Percentiles rank a stretch among this genome's conserved stretches.
Conservation (phyloP, 2,113 vertebrate species). For the Lethenteron camtschaticum region DNA sequence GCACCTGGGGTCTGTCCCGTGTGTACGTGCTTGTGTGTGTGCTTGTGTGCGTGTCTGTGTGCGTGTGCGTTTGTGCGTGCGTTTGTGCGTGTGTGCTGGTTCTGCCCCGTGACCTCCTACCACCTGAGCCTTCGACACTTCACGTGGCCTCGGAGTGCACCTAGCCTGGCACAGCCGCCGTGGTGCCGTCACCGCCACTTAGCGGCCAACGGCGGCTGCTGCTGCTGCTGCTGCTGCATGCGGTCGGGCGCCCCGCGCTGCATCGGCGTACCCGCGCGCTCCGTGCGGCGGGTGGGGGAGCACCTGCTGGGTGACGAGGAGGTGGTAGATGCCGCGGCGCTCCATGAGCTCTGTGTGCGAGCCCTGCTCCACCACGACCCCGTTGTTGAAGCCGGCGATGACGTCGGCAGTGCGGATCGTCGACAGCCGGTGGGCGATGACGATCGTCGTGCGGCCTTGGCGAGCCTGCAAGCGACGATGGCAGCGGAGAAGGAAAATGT, state of each 20-base stretch:
- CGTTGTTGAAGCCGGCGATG: slow-evolving; percentile 28
- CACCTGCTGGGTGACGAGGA: slow-evolving; percentile 36
- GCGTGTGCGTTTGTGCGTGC: too few relatives aligned
- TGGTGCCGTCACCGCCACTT: too few relatives aligned
- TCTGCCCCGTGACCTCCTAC: too few relatives aligned
- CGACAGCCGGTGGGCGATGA: slow-evolving; percentile 35
- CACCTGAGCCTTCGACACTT: too few relatives aligned
- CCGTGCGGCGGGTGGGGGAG: background rate
- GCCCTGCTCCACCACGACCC: slow-evolving; percentile 26
- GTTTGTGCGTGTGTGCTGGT: too few relatives aligned
- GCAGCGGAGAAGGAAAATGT: too few relatives aligned
- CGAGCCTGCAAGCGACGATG: slow-evolving; percentile 19
- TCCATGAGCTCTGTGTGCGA: slow-evolving; percentile 30
- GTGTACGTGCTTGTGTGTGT: too few relatives aligned
- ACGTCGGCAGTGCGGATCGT: slow-evolving; percentile 31
- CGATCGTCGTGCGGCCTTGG: slow-evolving; percentile 32
- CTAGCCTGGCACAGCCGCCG: too few relatives aligned
- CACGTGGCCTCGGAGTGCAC: too few relatives aligned
- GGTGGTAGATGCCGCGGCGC: slow-evolving; percentile 29
- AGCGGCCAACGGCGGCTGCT: too few relatives aligned
- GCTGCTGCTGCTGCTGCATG: background rate
- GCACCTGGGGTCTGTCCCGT: background rate
- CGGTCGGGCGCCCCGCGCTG: too few relatives aligned
- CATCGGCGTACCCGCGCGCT: background rate
- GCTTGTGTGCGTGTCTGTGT: too few relatives aligned